These are phyloP conservation scores for Phallusia fumigata DNA, from an alignment of 23 tunicate genomes.

Conservation along the genomic window DNA sequence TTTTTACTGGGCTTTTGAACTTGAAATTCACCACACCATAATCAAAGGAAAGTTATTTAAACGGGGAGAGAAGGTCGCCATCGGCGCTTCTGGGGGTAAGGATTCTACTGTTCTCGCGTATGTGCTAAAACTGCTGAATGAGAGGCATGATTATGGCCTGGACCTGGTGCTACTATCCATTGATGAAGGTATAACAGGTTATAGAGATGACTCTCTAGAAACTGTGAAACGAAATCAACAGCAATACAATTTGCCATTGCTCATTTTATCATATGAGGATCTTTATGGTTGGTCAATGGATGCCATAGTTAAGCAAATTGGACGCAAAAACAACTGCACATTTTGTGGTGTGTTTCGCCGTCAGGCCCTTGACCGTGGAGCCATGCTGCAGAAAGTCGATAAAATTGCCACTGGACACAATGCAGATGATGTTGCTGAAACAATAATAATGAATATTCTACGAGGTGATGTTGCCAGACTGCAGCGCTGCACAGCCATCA, in stretches of 20 bases:
- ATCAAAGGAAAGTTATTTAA: constrained; percentile 57
- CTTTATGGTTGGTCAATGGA: constrained; percentile 99
- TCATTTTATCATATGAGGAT: constrained; percentile 82
- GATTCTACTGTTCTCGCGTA: constrained; percentile 95
- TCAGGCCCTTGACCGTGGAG: constrained; percentile 96
- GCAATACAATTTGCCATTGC: constrained; percentile 76
- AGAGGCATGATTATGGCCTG: constrained; percentile 81
- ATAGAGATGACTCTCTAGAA: constrained; percentile 94
- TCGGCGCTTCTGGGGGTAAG: constrained; percentile 99
- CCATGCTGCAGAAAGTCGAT: constrained; percentile 69
- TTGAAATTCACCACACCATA: constrained; percentile 93
- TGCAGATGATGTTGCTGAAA: constrained; percentile 98
- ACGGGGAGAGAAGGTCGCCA: constrained; percentile 90
- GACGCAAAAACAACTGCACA: constrained; percentile 92
- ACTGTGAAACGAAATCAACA: constrained; percentile 88
- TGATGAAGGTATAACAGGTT: constrained; percentile 98
- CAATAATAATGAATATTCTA: constrained; percentile 89
- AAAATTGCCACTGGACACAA: constrained; percentile 97
- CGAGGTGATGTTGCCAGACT: constrained; percentile 94
- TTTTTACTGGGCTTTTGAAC: constrained; percentile 86
- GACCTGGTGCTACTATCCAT: constrained; percentile 76
- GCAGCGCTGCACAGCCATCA: constrained; percentile 88
- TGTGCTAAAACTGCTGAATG: constrained; percentile 74
- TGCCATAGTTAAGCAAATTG: constrained; percentile 86
- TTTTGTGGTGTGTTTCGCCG: constrained; percentile 98